Evolutionary conservation across 1,140 invertebrate genomes (phyloP).

Genomic region (Drosophila lini): DNA sequence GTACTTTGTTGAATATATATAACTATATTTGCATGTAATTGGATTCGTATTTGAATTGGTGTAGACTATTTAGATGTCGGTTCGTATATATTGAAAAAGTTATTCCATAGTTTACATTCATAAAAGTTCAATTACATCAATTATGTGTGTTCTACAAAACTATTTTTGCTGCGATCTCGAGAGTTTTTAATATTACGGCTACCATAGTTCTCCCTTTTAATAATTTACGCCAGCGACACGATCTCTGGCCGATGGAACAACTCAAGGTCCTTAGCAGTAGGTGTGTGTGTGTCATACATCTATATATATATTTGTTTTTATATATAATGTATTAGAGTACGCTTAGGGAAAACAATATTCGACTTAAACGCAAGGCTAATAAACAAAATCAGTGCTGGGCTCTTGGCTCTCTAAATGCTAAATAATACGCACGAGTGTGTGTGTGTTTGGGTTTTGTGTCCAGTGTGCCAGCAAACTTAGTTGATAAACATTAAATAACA

Average conservation of each 20-base stretch:
- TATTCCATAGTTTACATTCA: constrained; percentile 80
- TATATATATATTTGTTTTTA: neutral
- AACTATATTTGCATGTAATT: constrained; percentile 57
- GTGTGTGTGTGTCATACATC: constrained; percentile 9
- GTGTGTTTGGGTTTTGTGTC: constrained; percentile 10
- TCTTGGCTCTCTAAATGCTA: constrained; percentile 52
- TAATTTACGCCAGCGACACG: constrained; percentile 32
- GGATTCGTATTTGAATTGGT: constrained; percentile 59
- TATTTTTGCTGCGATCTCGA: constrained; percentile 62
- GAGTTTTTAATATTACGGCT: constrained; percentile 45
- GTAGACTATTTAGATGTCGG: constrained; percentile 61
- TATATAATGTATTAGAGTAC: constrained; percentile 15
- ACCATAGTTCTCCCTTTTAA: constrained; percentile 51
- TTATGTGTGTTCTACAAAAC: constrained; percentile 73
- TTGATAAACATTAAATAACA: constrained; percentile 80
- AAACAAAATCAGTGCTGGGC: constrained; percentile 78
- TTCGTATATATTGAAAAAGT: constrained; percentile 71
- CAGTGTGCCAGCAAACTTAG: constrained; percentile 60
- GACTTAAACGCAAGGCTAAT: constrained; percentile 61
- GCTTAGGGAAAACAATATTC: constrained; percentile 52
- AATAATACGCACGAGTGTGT: constrained; percentile 44
- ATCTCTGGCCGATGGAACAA: constrained; percentile 56
- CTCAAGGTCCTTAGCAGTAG: constrained; percentile 48
- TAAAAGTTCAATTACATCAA: constrained; percentile 82
- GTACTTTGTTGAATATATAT: constrained; percentile 70